Conservation (phyloP, 2,797 vertebrate genomes). For the Lemur catta region DNA sequence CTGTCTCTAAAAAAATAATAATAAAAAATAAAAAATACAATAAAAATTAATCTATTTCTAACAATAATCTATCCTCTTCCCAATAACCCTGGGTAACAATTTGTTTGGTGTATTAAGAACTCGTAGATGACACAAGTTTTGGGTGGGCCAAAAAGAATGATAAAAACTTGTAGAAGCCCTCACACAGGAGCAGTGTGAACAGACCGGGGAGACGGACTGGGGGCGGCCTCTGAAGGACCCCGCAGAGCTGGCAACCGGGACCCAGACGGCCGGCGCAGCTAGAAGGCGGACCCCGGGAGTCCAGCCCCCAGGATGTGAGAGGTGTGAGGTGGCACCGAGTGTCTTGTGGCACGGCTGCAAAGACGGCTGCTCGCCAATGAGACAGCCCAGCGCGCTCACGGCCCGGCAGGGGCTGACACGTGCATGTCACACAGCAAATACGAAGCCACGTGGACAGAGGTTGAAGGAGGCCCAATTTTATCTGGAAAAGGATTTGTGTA, state of each 20-base stretch:
- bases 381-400: neutral
- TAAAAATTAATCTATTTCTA: neutral
- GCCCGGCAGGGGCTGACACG: no score
- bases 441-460: accelerated
- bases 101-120: neutral
- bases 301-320: accelerated
- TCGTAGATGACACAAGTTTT: no score
- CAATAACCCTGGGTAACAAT: neutral
- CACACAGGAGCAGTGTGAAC: no score
- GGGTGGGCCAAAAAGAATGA: no score
- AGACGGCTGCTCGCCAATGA: accelerated
- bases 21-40: neutral
- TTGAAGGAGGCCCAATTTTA: neutral
- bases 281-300: neutral
- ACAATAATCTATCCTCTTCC: neutral
- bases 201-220: accelerated
- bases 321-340: accelerated
- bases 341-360: accelerated
- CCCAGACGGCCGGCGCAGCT: accelerated
- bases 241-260: neutral
- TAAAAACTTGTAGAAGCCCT: neutral
- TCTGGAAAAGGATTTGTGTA: neutral
- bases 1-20: neutral
- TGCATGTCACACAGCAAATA: no score
- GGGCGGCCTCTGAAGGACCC: neutral